Conservation (phyloP, 2,888 invertebrate genomes). For the Tetranychus truncatus region DNA sequence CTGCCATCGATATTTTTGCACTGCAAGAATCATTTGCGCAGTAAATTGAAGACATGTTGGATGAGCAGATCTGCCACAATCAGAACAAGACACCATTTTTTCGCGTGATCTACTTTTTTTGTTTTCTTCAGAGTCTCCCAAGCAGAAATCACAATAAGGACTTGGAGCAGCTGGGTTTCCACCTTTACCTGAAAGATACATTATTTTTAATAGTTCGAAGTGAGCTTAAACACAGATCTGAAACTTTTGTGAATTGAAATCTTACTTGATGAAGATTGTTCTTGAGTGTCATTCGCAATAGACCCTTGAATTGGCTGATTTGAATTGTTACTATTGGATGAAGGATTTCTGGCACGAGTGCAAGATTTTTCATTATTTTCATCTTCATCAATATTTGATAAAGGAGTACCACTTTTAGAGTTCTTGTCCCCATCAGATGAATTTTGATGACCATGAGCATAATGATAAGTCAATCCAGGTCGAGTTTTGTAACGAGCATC, state of each 20-base stretch:
- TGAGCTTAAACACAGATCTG: not conserved
- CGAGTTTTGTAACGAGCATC: constrained; percentile 89
- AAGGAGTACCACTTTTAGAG: not conserved
- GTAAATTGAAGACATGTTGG: constrained; percentile 97
- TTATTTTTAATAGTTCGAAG: not conserved
- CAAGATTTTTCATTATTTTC: constrained; percentile 23
- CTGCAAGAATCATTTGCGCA: constrained; percentile 91
- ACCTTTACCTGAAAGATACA: not conserved
- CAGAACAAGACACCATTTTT: constrained; percentile 88
- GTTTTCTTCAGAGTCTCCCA: constrained; percentile 84
- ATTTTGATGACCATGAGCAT: constrained; percentile 38
- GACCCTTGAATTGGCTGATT: not conserved
- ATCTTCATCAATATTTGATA: constrained; percentile 17
- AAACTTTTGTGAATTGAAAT: not conserved
- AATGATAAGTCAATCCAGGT: constrained; percentile 86
- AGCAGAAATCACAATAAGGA: constrained; percentile 92
- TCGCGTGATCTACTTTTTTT: constrained; percentile 87
- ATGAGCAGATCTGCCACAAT: constrained; percentile 96
- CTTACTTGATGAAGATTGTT: not conserved
- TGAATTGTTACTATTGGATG: not conserved
- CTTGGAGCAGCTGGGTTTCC: constrained; percentile 42
- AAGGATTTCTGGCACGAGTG: constrained; percentile 3
- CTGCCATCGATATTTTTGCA: constrained; percentile 98
- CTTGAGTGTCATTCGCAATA: constrained; percentile 2
- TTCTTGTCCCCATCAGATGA: constrained; percentile 14